Evolutionary conservation across 2,797 vertebrate species (phyloP), one percentile per base, ranked within the genome.

Genomic region (Enteromius unitaeniatus): DNA sequence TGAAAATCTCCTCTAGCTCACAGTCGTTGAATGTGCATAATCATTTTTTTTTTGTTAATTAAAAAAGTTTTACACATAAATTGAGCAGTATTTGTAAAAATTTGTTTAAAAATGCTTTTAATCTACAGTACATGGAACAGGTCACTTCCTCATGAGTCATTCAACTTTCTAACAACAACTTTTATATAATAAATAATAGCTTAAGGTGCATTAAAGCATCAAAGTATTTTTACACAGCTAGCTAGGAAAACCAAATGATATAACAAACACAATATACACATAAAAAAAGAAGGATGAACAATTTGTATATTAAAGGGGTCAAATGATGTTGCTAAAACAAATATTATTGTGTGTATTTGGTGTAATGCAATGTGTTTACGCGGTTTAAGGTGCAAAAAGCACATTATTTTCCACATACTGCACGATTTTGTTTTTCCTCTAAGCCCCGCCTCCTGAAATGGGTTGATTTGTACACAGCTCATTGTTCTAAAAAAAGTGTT

Each of bases 1-100:
- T 75, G 70, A 68, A 88, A 78, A 62, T 34, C 14, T 40, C 60
- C 37, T 28, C 23, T 68, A 72, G 64, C 42, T 65, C 26, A 28
- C 53, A 26, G 11, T 45, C 40, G 15, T 68, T 68, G 31, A 72
- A 72, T 49, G 51, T 58, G 31, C 28, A 80, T 53, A 21, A 78
- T 47, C 0, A 15, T 28, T 7, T 28, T 62, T 26, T 60, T 62
- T 26, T 26, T 47, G 42, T 26, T 31, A 64, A 79, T 79, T 53
- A 53, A 68, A 79, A 69, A 67, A 53, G 11, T 34, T 53, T 53
- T 23, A 17, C 4, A n/a, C 64, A 26, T 1, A 34, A 26, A 45
- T 5, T 6, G 9, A 11, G 14, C n/a, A 14, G 55, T n/a, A 17
- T 31, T 73, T 73, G 19, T 13, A 21, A 51, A 23, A 53, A 53